Conservation (phyloP, 2,113 vertebrate genomes). For the Megalops atlanticus region DNA sequence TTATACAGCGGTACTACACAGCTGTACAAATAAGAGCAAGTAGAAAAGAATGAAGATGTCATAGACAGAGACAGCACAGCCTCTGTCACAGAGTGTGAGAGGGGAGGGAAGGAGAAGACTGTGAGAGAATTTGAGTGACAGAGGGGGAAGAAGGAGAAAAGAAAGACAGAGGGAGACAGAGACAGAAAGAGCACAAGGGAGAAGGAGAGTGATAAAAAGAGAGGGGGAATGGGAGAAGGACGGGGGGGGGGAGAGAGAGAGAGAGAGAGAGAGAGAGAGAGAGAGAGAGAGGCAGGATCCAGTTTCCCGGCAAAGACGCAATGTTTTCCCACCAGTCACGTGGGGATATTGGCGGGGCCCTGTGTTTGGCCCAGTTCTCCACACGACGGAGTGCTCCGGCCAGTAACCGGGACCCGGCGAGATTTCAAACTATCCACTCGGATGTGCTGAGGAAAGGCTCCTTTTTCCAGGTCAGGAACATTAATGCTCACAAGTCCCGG, state of each 20-base stretch:
- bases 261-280: conserved; percentile 32
- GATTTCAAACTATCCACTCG: neutral
- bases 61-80: conserved; percentile 2
- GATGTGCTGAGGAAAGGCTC: neutral
- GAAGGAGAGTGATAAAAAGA: conserved; percentile 52
- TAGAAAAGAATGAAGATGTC: neutral
- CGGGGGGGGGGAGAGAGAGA: conserved; percentile 43
- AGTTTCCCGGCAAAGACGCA: conserved; percentile 27
- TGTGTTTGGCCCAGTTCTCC: conserved; percentile 40
- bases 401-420: neutral
- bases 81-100: no score
- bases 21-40: neutral
- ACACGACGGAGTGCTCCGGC: conserved; percentile 1
- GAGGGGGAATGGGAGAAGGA: conserved; percentile 47
- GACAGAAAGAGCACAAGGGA: conserved; percentile 45
- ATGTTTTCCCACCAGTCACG: conserved; percentile 42
- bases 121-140: no score
- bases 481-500: neutral
- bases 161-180: neutral
- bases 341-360: conserved; percentile 24
- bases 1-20: neutral
- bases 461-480: neutral
- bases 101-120: no score
- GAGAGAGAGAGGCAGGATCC: neutral
- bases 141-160: no score